Conservation (phyloP, 2,888 invertebrate species). For the Neocrepidodera transversa region DNA sequence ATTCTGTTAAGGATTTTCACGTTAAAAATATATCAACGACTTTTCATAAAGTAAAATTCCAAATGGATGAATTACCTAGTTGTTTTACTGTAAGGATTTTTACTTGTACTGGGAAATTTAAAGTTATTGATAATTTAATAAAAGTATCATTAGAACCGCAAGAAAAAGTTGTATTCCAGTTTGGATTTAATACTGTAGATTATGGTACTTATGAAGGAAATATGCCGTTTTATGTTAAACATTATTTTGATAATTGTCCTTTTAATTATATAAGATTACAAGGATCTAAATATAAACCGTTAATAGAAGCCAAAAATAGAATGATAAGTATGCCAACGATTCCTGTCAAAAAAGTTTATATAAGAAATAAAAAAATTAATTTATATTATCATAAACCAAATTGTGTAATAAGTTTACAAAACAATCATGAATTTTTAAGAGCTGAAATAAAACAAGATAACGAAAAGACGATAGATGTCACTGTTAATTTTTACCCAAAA, state of each 20-base stretch:
- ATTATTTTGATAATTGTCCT: slow-evolving; percentile 11
- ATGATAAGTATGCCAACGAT: slow-evolving; percentile 55
- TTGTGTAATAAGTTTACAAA: slow-evolving; percentile 36
- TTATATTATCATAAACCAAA: slow-evolving; percentile 28
- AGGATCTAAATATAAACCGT: slow-evolving; percentile 48
- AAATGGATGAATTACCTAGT: background rate
- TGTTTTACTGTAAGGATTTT: slow-evolving; percentile 15
- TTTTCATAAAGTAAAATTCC: slow-evolving; percentile 8
- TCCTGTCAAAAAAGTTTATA: slow-evolving; percentile 33
- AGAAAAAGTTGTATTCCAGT: slow-evolving; percentile 33
- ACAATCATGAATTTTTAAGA: slow-evolving; percentile 16
- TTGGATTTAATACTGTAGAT: slow-evolving; percentile 1
- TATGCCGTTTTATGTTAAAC: slow-evolving; percentile 13
- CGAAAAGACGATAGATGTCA: slow-evolving; percentile 4
- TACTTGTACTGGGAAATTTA: background rate
- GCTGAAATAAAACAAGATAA: background rate
- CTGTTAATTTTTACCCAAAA: slow-evolving; percentile 25
- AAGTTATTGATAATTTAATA: slow-evolving; percentile 1
- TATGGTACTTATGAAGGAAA: slow-evolving; percentile 9
- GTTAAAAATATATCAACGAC: slow-evolving; percentile 30
- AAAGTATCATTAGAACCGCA: slow-evolving; percentile 37
- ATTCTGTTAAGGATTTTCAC: slow-evolving; percentile 14
- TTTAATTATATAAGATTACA: slow-evolving; percentile 52
- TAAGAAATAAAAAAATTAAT: slow-evolving; percentile 17
- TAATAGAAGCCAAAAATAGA: slow-evolving; percentile 46